Evolutionary conservation across 2,888 invertebrate species (phyloP).

Genomic region (Entomobrya multifasciata): DNA sequence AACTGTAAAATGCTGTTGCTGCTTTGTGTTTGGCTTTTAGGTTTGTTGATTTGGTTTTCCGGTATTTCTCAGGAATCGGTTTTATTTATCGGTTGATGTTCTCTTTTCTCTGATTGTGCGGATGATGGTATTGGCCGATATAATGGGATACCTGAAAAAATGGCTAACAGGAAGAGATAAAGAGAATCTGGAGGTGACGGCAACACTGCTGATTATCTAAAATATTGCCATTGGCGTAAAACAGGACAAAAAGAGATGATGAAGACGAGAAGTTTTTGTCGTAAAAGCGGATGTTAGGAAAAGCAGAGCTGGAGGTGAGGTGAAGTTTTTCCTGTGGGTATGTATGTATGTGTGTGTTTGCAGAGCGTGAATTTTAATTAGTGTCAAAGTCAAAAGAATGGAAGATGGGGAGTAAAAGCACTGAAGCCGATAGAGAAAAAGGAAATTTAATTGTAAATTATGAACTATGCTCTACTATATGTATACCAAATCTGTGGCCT

Average conservation of each 20-base stretch:
- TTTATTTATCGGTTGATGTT: conserved; percentile 8
- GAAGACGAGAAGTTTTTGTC: background rate
- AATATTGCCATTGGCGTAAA: background rate
- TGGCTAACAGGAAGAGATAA: too few relatives aligned
- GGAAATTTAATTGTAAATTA: conserved; percentile 7
- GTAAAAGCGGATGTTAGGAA: background rate
- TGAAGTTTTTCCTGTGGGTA: background rate
- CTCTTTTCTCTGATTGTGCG: background rate
- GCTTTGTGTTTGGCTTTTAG: background rate
- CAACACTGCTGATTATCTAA: background rate
- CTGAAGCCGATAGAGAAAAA: background rate
- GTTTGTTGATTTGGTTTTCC: background rate
- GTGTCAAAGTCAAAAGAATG: conserved; percentile 24
- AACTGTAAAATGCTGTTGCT: background rate
- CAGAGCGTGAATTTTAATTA: conserved; percentile 27
- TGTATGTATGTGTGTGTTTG: background rate
- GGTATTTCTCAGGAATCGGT: conserved; percentile 5
- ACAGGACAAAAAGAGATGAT: background rate
- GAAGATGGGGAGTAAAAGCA: background rate
- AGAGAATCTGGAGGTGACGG: too few relatives aligned
- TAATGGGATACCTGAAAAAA: too few relatives aligned
- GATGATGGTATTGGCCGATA: too few relatives aligned
- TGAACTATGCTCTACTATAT: too few relatives aligned
- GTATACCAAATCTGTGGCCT: background rate
- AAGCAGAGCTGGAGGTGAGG: background rate